Base-by-base conservation (phyloP, 2,113 vertebrate genomes). In the Psephotus haematonotus region DNA sequence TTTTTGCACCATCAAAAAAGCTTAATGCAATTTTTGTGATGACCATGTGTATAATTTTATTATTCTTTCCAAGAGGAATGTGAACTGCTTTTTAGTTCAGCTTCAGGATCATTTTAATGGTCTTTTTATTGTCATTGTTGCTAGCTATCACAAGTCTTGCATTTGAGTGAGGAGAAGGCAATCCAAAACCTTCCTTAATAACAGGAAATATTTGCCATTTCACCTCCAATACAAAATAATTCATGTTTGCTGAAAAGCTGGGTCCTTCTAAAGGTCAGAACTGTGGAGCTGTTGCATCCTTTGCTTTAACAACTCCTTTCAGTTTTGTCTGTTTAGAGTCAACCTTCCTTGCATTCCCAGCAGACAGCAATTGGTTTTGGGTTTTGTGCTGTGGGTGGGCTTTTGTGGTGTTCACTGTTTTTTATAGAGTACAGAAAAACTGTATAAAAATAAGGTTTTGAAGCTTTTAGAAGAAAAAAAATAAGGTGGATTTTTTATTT, bases 171-270 rank as follows among this genome's bases (percentile, higher is more conserved):
- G 59, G 19, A 62, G 65, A 95, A 95, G 77, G 76, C 96, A 96
- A 97, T 95, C 63, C 39, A 86, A 92, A 94, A 86, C 77, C 37
- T 83, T 95, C 80, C 75, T 94, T 93, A 97, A 87, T 96, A 97
- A 95, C 76, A 94, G 93, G 93, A 98, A 94, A 88, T 96, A 79
- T 94, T 95, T 97, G 91, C 64, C 64, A 37, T 97, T 98, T 96
- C 65, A 93, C 65, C 67, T 78, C 39, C 71, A 79, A 68, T 90
- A 97, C 90, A 95, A 95, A 97, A 77, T 77, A 72, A 95, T 91
- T 92, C 59, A 72, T 47, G 86, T 91, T 81, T 94, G 78, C 50
- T 92, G 76, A 95, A 86, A 80, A 95, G 62, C 86, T 93, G n/a
- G 74, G 90, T 94, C 81, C 68, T 91, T 87, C 76, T 88, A 63